These are phyloP conservation scores for Thalassaphorura encarpata DNA, from an alignment of 1,140 invertebrate species.

Conservation along the genomic window DNA sequence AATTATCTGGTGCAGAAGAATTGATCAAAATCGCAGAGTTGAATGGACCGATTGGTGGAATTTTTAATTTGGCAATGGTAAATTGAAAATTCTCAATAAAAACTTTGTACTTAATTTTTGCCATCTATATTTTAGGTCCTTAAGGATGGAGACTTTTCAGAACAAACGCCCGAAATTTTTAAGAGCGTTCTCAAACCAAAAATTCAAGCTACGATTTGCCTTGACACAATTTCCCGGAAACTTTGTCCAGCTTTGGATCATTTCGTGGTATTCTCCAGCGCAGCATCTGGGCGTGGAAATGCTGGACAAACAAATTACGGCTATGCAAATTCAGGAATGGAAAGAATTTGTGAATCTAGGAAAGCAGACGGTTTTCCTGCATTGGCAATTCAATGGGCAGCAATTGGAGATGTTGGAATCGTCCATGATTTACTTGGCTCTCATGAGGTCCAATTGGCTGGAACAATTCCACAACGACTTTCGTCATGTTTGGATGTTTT, in stretches of 20 bases:
- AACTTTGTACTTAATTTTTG: constrained; percentile 4
- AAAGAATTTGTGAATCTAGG: constrained; percentile 55
- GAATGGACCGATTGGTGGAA: constrained; percentile 56
- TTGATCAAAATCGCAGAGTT: constrained; percentile 48
- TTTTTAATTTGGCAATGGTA: constrained; percentile 73
- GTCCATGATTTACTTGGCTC: constrained; percentile 73
- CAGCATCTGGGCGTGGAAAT: constrained; percentile 32
- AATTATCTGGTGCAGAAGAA: constrained; percentile 36
- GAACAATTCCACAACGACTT: constrained; percentile 74
- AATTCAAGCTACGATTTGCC: constrained; percentile 46
- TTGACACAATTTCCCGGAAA: constrained; percentile 47
- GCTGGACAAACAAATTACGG: constrained; percentile 36
- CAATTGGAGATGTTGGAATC: constrained; percentile 56
- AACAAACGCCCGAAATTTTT: constrained; percentile 51
- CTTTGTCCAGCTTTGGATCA: constrained; percentile 44
- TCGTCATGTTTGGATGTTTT: constrained; percentile 59
- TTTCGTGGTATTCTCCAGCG: constrained; percentile 33
- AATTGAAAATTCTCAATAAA: constrained; percentile 9
- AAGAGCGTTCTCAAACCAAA: constrained; percentile 48
- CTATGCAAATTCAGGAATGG: constrained; percentile 61
- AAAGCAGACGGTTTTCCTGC: constrained; percentile 49
- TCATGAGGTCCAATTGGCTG: constrained; percentile 57
- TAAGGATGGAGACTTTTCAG: constrained; percentile 50
- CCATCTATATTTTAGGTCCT: constrained; percentile 34
- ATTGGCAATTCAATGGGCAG: constrained; percentile 60